Evolutionary conservation across 2,888 invertebrate genomes (phyloP).

Genomic region (Zelleria hepariella): DNA sequence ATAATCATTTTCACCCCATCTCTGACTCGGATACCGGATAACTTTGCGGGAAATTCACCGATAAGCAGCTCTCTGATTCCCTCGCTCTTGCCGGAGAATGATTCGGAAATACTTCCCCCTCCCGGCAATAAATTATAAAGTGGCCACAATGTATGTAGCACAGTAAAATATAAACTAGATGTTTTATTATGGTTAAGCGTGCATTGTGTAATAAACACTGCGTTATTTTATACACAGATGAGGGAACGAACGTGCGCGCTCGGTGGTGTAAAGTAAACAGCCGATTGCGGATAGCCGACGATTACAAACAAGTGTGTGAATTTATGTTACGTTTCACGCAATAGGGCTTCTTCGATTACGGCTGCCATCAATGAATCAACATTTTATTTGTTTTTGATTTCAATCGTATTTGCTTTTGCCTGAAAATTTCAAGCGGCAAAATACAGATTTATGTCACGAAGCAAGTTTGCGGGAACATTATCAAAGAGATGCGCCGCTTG

Average conservation of each 20-base stretch:
- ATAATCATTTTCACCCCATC: constrained; percentile 21
- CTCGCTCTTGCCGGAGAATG: neutral
- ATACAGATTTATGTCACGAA: neutral
- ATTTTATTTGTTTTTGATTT: neutral
- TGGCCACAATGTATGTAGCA: constrained; percentile 5
- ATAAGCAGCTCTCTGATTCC: constrained; percentile 13
- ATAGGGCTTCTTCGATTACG: neutral
- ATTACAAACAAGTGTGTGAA: constrained; percentile 1
- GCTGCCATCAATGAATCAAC: neutral
- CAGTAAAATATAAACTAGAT: constrained; percentile 6
- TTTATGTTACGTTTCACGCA: neutral
- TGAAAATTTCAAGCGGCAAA: neutral
- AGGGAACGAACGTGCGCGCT: constrained; percentile 5
- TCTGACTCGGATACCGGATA: constrained; percentile 17
- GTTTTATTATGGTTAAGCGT: constrained; percentile 10
- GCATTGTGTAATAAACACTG: constrained; percentile 9
- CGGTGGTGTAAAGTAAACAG: constrained; percentile 10
- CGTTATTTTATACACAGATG: constrained; percentile 5
- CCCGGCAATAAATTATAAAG: constrained; percentile 4
- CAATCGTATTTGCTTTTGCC: neutral
- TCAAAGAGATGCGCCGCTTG: constrained; percentile 20
- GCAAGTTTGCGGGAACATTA: constrained; percentile 12
- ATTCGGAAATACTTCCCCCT: neutral
- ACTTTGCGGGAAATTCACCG: constrained; percentile 17
- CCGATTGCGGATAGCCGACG: constrained; percentile 6